These are phyloP conservation scores for Nowickia ferox DNA, from an alignment of 2,888 invertebrate genomes.

Conservation along the genomic window DNA sequence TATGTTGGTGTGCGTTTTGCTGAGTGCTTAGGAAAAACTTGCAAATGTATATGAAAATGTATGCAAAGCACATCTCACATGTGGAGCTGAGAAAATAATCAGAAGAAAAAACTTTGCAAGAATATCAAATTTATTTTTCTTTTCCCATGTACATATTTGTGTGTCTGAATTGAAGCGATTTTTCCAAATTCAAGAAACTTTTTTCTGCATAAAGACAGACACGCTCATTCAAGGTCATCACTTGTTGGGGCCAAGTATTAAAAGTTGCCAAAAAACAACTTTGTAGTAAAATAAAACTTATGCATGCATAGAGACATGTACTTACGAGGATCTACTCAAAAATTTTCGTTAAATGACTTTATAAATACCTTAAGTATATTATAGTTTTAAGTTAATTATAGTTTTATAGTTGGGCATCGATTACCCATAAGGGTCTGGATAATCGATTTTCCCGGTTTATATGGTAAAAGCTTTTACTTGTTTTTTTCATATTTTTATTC, in stretches of 20 bases:
- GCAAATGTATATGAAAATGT: constrained; percentile 44
- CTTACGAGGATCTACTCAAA: constrained; percentile 1
- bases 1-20: background rate
- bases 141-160: background rate
- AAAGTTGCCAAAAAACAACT: constrained; percentile 55
- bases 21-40: constrained; percentile 12
- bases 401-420: too few relatives aligned
- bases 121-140: constrained; percentile 55
- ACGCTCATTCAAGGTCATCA: constrained; percentile 68
- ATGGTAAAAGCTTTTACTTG: too few relatives aligned
- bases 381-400: too few relatives aligned
- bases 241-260: constrained; percentile 61
- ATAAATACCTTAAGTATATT: background rate
- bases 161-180: background rate
- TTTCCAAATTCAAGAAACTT: constrained; percentile 8
- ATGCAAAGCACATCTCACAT: constrained; percentile 68
- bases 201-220: constrained; percentile 30
- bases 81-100: constrained; percentile 44
- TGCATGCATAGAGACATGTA: background rate
- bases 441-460: too few relatives aligned
- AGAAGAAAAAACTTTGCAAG: constrained; percentile 41
- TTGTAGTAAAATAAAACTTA: constrained; percentile 9
- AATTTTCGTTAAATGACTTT: background rate
- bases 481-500: too few relatives aligned
- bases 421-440: too few relatives aligned